Evolutionary conservation across 2,113 vertebrate species (phyloP).

Genomic region (human (Homo sapiens)): GRCh38 chr4:173960001-173960500

Average conservation of each 20-base stretch:
- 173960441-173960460: neutral
- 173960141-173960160: neutral
- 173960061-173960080: neutral
- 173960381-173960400: neutral
- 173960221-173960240: neutral
- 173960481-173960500: neutral
- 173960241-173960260: neutral
- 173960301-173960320: neutral
- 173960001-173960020: neutral
- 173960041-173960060: neutral
- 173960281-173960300: neutral
- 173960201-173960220: neutral
- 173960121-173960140: constrained; percentile 1
- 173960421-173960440: neutral
- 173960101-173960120: neutral
- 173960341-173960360: neutral
- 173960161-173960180: neutral
- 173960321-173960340: neutral
- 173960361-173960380: neutral
- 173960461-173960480: neutral
- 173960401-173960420: neutral
- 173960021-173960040: neutral
- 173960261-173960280: neutral
- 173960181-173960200: neutral
- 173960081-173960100: neutral